Base-by-base conservation (phyloP, 2,113 vertebrate species). In the Dryoscopus gambensis region DNA sequence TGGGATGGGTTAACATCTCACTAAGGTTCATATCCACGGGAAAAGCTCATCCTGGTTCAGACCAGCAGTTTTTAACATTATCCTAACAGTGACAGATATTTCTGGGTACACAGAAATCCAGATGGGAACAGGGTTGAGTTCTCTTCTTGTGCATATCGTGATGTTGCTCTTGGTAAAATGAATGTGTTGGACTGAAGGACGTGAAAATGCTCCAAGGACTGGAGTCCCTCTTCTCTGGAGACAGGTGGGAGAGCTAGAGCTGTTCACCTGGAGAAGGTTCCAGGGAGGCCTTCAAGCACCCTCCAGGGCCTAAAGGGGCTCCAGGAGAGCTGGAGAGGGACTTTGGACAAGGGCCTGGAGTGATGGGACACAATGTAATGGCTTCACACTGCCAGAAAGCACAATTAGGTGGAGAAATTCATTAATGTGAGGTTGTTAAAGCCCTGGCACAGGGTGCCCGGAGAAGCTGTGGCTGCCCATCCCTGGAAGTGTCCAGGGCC, bases 121-220 rank as follows among this genome's bases (percentile, higher is more conserved):
- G 31, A 24, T 76, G 30, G 77, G 46, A 77, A 14, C 13, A 28
- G 71, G 28, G 14, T 71, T 9, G 1, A 22, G 27, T 84, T 93
- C 52, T 30, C 11, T 80, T 62, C 31, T 4, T 27, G 33, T 30
- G 6, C 2, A 0, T 15, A 5, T 8, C 6, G 5, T 22, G 39
- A 3, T 49, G 25, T 10, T 52, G 13, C 7, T 73, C 10, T 76
- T 57, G 22, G 16, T 14, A 49, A 53, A 46, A n/a, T 25, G 24
- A 49, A 19, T 27, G 28, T n/a, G 15, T 59, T 70, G 60, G 28
- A 39, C 35, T 68, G 63, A 84, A 52, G 28, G 39, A n/a, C 7
- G 5, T 3, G 0, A 33, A 83, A 56, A 10, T 76, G 22, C 6
- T 79, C 22, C 2, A 6, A 49, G 56, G 28, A 2, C 10, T 86